Percentiles rank a stretch among this genome's conserved stretches.
phyloP scores from a whole-genome alignment of 2,113 vertebrate species.

The Calyptommatus sinebrachiatus region DNA sequence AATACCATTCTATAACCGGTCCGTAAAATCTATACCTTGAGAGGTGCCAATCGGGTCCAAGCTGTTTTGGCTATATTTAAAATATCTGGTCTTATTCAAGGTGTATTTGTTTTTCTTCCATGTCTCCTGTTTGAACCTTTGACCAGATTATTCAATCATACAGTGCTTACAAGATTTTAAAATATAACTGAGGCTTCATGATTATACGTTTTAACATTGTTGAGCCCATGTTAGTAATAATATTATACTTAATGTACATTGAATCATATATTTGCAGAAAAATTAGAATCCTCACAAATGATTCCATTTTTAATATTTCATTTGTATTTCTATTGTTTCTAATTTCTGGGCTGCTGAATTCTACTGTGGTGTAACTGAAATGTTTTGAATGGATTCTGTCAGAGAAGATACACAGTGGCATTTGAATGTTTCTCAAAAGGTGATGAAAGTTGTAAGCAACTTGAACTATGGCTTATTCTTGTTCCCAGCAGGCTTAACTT shows the following conservation, averaged over 20 bases:
- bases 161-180: not conserved
- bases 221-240: not conserved
- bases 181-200: not conserved
- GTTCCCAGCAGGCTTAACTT: constrained; percentile 32
- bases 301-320: constrained; percentile 4
- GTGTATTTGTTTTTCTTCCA: not conserved
- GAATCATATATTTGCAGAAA: not conserved
- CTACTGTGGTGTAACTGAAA: not conserved
- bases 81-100: no score
- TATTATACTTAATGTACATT: not conserved
- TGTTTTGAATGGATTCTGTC: constrained; percentile 13
- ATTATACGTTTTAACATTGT: not conserved
- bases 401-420: constrained; percentile 23
- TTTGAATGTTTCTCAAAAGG: constrained; percentile 37
- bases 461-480: constrained; percentile 36
- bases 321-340: constrained; percentile 15
- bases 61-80: no score
- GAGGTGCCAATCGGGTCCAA: no score
- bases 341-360: constrained; percentile 1
- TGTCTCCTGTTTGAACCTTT: not conserved
- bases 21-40: no score
- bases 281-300: not conserved
- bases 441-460: constrained; percentile 24
- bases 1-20: no score
- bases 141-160: no score